Base-by-base conservation (phyloP, 2,113 vertebrate species). In the Loxodonta africana region DNA sequence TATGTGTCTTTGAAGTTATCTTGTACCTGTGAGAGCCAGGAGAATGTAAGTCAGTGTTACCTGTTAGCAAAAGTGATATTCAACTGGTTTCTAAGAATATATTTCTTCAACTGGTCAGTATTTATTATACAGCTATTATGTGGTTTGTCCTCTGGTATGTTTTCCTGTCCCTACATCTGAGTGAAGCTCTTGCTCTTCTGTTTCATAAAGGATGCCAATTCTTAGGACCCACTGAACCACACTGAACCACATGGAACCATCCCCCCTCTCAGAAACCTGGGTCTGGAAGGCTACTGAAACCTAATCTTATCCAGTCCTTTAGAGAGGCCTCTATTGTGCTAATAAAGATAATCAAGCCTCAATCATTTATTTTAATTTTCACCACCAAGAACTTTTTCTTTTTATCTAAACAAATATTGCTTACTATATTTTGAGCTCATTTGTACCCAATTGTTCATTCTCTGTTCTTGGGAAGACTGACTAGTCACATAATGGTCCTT, bases 1-100 rank as follows among this genome's bases (percentile, higher is more conserved):
- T 96, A 2, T 63, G 44, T 88, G 65, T 96, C 88, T 71, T 1
- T 63, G 80, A 76, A 60, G 26, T 17, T 86, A 93, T 82, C 84
- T 95, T 74, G 15, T 86, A n/a, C 21, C 73, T 67, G 30, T 41
- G 60, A 95, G 57, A 96, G 84, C n/a, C 2, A 2, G 67, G 53
- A 92, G 86, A 65, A 53, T 81, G 30, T 37, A 90, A 84, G 44
- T 97, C 74, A 88, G 14, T 57, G 28, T 91, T 8, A 76, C 69
- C 83, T 92, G n/a, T 83, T 91, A 95, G 96, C 80, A 96, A 84
- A 53, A 30, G 2, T 90, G 77, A 28, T 62, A 46, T 7, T 93
- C 96, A 95, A 37, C 90, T 65, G 60, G 48, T 3, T 53, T 98
- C 92, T 85, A 44, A 96, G 95, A 95, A 90, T 95, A 63, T 81